Percentiles rank a stretch among this genome's conserved stretches.
phyloP scores from a whole-genome alignment of 2,797 vertebrate genomes.

The Salmo trutta region DNA sequence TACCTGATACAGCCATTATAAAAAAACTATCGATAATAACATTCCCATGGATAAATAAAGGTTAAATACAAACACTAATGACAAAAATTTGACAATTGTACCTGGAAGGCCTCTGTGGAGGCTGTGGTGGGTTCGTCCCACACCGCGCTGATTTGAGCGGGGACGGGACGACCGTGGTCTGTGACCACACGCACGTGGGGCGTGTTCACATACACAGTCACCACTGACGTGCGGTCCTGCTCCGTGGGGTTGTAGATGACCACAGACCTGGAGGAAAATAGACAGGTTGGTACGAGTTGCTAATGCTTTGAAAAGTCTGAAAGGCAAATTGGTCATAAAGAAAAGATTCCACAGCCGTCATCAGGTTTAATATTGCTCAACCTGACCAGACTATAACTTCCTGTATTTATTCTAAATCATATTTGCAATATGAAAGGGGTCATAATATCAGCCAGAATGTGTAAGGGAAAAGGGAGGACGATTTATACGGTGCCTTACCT shows the following conservation, averaged over 20 bases:
- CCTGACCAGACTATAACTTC: no score
- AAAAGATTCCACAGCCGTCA: no score
- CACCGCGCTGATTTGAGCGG: conserved; percentile 82
- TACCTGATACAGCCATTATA: neutral
- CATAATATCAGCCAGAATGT: no score
- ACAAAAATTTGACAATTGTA: conserved; percentile 36
- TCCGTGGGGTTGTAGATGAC: conserved; percentile 84
- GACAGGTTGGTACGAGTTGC: neutral
- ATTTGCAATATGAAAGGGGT: no score
- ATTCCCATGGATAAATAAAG: no score
- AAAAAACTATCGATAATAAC: no score
- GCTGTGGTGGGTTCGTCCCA: conserved; percentile 76
- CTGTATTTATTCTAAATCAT: no score
- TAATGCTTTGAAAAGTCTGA: neutral
- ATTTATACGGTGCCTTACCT: conserved; percentile 72
- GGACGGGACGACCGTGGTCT: conserved; percentile 72
- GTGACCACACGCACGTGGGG: conserved; percentile 72
- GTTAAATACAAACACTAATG: no score
- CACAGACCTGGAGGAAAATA: conserved; percentile 75
- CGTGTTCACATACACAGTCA: conserved; percentile 77
- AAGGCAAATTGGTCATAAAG: neutral
- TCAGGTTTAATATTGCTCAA: no score
- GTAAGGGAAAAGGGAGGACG: no score
- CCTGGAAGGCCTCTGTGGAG: conserved; percentile 82
- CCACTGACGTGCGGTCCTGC: conserved; percentile 77